phyloP scores from a whole-genome alignment of 2,888 invertebrate species.

The Eristalis pertinax region DNA sequence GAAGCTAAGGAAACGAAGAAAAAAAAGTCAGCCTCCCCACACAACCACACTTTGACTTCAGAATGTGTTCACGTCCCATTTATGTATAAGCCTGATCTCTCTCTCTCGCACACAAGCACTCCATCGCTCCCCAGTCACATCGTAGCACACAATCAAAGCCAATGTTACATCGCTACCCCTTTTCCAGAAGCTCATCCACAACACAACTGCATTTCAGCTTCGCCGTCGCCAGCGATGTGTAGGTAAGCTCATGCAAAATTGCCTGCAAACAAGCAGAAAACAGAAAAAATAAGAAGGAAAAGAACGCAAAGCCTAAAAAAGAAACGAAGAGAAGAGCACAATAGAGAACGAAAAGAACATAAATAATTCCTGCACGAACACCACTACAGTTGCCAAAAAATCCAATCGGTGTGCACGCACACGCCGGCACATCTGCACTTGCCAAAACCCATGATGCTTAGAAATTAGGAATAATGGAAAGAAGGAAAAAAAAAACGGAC shows the following conservation, averaged over 20 bases:
- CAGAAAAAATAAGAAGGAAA: conserved; percentile 5
- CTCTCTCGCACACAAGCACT: neutral
- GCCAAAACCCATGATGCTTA: conserved; percentile 56
- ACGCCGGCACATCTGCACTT: conserved; percentile 56
- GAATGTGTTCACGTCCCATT: conserved; percentile 3
- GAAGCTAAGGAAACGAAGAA: no score
- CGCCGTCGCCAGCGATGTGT: neutral
- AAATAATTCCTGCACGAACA: conserved; percentile 15
- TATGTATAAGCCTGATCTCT: neutral
- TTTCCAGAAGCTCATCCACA: conserved; percentile 10
- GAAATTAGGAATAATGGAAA: conserved; percentile 47
- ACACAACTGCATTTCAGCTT: conserved; percentile 37
- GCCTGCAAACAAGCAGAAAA: neutral
- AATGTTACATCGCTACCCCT: conserved; percentile 22
- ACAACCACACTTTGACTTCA: neutral
- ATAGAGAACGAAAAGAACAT: conserved; percentile 25
- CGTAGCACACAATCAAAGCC: neutral
- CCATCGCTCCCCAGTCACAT: neutral
- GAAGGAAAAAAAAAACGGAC: conserved; percentile 19
- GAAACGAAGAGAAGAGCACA: conserved; percentile 26
- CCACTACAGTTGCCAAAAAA: conserved; percentile 44
- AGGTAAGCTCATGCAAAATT: conserved; percentile 37
- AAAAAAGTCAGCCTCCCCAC: conserved; percentile 15
- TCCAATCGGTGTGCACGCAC: conserved; percentile 20
- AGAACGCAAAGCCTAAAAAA: conserved; percentile 3